These are phyloP conservation scores for Campoplex nolae DNA, from an alignment of 2,888 invertebrate genomes.

Conservation along the genomic window DNA sequence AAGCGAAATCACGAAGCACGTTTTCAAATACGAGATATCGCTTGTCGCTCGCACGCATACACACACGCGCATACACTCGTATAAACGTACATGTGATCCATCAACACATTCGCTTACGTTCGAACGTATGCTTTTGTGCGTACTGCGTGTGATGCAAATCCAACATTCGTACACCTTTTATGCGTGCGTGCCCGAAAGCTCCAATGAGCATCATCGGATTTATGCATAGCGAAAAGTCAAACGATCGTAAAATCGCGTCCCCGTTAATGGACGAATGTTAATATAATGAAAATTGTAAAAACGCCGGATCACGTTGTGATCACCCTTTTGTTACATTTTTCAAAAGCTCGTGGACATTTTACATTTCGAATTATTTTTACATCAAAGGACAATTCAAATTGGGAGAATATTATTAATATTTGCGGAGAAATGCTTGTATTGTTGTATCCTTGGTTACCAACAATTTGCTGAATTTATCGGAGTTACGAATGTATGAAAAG, in stretches of 20 bases:
- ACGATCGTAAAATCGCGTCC: conserved; percentile 35
- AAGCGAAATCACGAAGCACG: conserved; percentile 81
- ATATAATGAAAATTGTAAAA: not conserved
- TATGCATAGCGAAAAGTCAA: conserved; percentile 37
- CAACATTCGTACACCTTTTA: not conserved
- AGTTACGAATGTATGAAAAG: no score
- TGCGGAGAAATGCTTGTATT: no score
- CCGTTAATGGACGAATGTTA: conserved; percentile 1
- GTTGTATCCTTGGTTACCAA: no score
- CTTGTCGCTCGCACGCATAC: conserved; percentile 44
- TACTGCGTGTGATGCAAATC: not conserved
- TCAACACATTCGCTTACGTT: conserved; percentile 14
- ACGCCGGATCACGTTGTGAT: not conserved
- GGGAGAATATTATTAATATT: no score
- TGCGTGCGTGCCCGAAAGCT: not conserved
- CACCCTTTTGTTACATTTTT: not conserved
- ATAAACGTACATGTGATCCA: conserved; percentile 4
- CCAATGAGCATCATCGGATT: conserved; percentile 20
- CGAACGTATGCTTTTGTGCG: not conserved
- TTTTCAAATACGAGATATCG: conserved; percentile 81
- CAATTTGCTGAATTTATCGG: no score
- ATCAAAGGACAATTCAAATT: not conserved
- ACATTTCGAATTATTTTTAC: not conserved
- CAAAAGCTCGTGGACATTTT: not conserved
- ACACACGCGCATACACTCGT: not conserved